These are phyloP conservation scores for Herpetotheres cachinnans DNA, from an alignment of 2,113 vertebrate genomes.

Conservation along the genomic window DNA sequence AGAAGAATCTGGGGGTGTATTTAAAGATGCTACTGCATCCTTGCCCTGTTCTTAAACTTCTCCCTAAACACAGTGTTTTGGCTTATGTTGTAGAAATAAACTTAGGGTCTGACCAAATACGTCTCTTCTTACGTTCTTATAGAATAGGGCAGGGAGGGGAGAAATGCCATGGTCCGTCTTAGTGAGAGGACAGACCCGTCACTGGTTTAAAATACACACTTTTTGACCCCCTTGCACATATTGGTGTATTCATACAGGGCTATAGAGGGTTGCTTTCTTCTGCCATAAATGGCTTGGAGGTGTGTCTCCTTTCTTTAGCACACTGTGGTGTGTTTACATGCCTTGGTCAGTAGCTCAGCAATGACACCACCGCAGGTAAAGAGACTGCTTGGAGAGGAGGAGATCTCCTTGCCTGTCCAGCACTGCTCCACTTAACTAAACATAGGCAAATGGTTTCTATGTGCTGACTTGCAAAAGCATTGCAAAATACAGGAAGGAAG, in stretches of 20 bases:
- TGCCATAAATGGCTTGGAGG: not conserved
- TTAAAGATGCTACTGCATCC: not conserved
- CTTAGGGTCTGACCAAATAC: not conserved
- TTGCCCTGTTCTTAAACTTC: not conserved
- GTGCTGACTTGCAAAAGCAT: not conserved
- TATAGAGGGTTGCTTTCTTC: not conserved
- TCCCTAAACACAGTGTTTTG: not conserved
- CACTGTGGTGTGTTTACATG: not conserved
- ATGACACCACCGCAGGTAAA: not conserved
- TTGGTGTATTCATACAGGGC: not conserved
- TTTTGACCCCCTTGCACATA: not conserved
- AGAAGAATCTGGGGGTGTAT: not conserved
- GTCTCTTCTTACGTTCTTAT: not conserved
- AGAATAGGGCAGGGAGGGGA: not conserved
- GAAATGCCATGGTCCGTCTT: not conserved
- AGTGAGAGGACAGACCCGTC: not conserved
- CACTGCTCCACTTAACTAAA: not conserved
- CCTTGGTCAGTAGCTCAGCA: not conserved
- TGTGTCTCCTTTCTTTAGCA: not conserved
- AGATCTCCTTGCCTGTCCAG: not conserved
- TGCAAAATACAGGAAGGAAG: conserved; percentile 57
- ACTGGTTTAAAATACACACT: not conserved
- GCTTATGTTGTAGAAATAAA: not conserved
- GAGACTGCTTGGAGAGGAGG: not conserved
- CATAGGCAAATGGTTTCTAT: not conserved